Base-by-base conservation (phyloP, 2,888 invertebrate genomes). In the Luperina nickerlii region DNA sequence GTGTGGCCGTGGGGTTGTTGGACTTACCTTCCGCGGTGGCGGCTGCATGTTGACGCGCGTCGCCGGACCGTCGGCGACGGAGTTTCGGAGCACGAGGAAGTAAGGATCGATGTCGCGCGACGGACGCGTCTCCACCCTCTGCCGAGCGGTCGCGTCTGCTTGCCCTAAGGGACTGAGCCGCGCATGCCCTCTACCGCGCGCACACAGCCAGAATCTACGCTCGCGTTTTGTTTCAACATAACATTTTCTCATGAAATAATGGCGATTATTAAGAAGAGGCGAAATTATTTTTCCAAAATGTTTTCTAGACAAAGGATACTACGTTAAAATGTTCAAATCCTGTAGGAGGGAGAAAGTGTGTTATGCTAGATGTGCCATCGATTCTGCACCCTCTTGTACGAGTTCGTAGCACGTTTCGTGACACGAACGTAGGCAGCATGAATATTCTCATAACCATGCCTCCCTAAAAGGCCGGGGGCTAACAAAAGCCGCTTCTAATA, bases 21-120 rank as follows among this genome's bases (percentile, higher is more conserved):
- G 42, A 93, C 97, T 97, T 97, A 98, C 98, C 98, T 98, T 98
- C 96, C 98, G 98, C 95, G 98, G 98, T 92, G 98, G 98, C 93
- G 98, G 98, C 97, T 98, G 98, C 98, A 98, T 98, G 96, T 92
- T 95, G 86, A 69, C 74, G 75, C 78, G 71, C 84, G 84, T 81
- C 81, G 80, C 82, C 82, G 78, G 45, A 51, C 81, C 27, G 83
- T 86, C 90, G 88, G 90, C 81, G 65, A 82, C 81, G 70, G 68
- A 80, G 74, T 67, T 45, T 79, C 70, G 76, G 71, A 78, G n/a
- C 71, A 84, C 84, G 85, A 75, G 79, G 62, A 74, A 76, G 32
- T 82, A 74, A 70, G 78, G 89, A 93, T 94, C 94, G 92, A 94
- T 93, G 92, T 83, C 89, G 85, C 91, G 91, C 83, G 91, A 87